These are phyloP conservation scores for Eristalis tenax DNA, from an alignment of 2,888 invertebrate species.

Conservation along the genomic window DNA sequence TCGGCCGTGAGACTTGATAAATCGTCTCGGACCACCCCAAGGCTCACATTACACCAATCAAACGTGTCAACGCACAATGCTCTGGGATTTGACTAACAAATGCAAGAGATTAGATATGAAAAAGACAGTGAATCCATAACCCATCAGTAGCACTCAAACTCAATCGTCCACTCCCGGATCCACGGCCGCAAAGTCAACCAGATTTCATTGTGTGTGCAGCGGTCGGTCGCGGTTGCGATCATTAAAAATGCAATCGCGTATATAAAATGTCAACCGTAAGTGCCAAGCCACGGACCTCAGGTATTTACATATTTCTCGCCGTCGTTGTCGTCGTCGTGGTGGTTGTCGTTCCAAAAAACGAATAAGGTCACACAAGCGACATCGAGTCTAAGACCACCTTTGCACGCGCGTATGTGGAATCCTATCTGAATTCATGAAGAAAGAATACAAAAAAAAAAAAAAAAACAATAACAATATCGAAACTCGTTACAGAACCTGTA, in stretches of 20 bases:
- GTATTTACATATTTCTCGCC: conserved; percentile 60
- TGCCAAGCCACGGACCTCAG: conserved; percentile 15
- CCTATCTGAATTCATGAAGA: conserved; percentile 3
- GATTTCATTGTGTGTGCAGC: background rate
- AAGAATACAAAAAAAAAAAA: background rate
- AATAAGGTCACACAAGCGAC: conserved; percentile 69
- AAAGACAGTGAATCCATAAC: background rate
- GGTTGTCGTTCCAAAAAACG: conserved; percentile 40
- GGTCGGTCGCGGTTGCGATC: conserved; percentile 2
- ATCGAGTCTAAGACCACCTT: conserved; percentile 56
- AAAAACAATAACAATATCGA: conserved; percentile 38
- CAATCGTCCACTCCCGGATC: conserved; percentile 2
- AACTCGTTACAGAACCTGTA: conserved; percentile 63
- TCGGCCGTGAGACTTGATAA: background rate
- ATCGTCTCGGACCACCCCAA: background rate
- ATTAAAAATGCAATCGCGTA: conserved; percentile 58
- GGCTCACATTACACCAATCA: background rate
- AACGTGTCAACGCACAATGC: background rate
- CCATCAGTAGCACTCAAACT: background rate
- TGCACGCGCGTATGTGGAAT: background rate
- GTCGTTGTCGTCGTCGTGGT: background rate
- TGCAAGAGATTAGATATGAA: background rate
- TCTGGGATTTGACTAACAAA: conserved; percentile 8
- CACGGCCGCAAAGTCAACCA: conserved; percentile 2
- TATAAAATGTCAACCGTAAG: conserved; percentile 25